Evolutionary conservation across 2,888 invertebrate genomes (phyloP), one percentile per base, ranked within the genome.

Genomic region (Zeuzera pyrina): DNA sequence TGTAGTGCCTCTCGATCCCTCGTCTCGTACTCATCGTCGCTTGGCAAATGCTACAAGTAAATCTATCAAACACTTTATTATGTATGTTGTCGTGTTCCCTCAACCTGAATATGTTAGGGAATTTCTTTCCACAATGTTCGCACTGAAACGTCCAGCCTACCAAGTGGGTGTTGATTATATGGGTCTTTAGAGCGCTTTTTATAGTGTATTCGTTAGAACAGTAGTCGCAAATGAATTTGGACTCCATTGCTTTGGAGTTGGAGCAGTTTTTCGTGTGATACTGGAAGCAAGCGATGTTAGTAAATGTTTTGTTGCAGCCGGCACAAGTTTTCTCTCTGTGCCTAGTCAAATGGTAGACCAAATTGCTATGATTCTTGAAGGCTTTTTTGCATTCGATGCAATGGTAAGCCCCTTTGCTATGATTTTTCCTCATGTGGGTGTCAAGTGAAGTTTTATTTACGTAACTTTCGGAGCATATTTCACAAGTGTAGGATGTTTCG

Each of bases 41-140:
- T 0, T 43, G 49, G 12, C 72, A 73, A 2, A 47, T 36, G 0
- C 38, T 31, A 29, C 72, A 73, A 0, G 59, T 39, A 30, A 47
- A 59, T 30, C 70, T 51, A 36, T 70, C 60, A 0, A 14, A 22
- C 0, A 60, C 34, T 34, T 42, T 57, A 0, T 58, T 47, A 19
- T 72, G 72, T 0, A 47, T 54, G 3, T 61, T 60, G 2, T 38
- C 37, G 24, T 72, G 72, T 25, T 72, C 72, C 0, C 32, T 10
- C 19, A 72, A 49, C 40, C 56, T 55, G 0, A 41, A 37, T 0
- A 35, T 42, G 21, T 45, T 60, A 0, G 39, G 34, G 8, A 63
- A 62, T 5, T 42, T 45, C 19, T 69, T 72, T 0, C 65, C 72
- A 15, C 72, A 72, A 2, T 42, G 35, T 0, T 66, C 57, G 13